Conservation (phyloP, 2,113 vertebrate species). For the Oenanthe oenanthe region DNA sequence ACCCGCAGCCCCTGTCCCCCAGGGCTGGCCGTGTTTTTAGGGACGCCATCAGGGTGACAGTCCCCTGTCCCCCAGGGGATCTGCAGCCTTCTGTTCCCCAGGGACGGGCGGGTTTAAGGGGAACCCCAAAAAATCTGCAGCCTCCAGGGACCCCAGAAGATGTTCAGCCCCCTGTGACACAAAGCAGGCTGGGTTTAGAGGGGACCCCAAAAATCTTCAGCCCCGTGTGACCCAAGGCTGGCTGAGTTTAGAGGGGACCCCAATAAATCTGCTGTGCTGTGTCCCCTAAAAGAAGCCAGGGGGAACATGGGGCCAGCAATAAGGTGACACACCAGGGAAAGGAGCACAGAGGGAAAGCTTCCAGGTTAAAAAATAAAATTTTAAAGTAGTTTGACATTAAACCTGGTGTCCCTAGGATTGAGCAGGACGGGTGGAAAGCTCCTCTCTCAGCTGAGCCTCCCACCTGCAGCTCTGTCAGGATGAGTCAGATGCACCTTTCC, state of each 20-base stretch:
- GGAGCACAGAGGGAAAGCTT: neutral
- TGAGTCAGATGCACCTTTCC: neutral
- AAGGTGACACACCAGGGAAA: accelerated
- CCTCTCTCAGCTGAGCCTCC: neutral
- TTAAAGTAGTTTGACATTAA: neutral
- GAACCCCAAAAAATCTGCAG: neutral
- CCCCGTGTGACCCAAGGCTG: neutral
- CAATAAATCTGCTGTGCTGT: neutral
- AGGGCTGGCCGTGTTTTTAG: neutral
- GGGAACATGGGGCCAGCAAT: neutral
- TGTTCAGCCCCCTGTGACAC: neutral
- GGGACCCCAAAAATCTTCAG: neutral
- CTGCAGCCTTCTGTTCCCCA: neutral
- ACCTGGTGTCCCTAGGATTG: accelerated
- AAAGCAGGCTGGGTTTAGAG: neutral
- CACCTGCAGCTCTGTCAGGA: neutral
- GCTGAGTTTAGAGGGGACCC: neutral
- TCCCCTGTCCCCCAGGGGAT: neutral
- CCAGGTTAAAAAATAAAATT: neutral
- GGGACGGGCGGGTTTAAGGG: too few relatives aligned
- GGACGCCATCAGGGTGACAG: neutral
- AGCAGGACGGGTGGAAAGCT: neutral
- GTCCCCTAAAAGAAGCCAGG: neutral
- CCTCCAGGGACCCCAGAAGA: neutral
- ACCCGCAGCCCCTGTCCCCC: neutral